Evolutionary conservation across 2,113 vertebrate genomes (phyloP), one percentile per base, ranked within the genome.

Genomic region (Chaetodon trifascialis): DNA sequence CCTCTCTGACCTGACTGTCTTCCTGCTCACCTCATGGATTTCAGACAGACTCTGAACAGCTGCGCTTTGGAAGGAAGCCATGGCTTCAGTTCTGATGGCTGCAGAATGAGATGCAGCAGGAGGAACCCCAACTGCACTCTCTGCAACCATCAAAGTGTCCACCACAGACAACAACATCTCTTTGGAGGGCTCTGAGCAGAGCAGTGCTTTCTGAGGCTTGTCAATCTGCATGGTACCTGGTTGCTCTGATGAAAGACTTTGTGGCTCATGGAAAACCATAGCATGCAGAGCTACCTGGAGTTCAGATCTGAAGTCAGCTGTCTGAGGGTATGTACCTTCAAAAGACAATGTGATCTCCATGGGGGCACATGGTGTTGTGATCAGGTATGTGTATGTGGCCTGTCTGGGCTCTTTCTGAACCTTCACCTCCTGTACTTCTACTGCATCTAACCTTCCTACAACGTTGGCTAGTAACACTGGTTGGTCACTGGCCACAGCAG

Each of bases 271-370:
- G 93, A 84, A 95, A 84, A 97, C 79, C 81, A 98, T 77, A n/a
- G 96, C 94, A 51, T 91, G 93, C 36, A 99, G 94, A 56, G 95
- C 95, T 52, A 95, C 92, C 67, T 95, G 94, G 19, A 97, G 92
- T 86, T 97, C 95, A 8, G 38, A 94, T 88, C 93, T 94, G 67
- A 97, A 91, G 55, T 96, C 89, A 84, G 95, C 94, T 47, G 71
- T 95, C 77, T 97, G 95, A 79, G 95, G 93, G 83, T 94, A 96
- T 56, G 96, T 56, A 12, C 95, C 94, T 82, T 94, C 95, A 88
- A 99, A 93, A 0, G 85, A 75, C 16, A 97, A 44, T 2, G 95
- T 94, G 64, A 97, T 88, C 93, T 99, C 97, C 81, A 95, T 73
- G 0, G 93, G 86, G 23, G 91, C 86, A 58, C 86, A 92, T 70